Percentiles rank a stretch among this genome's conserved stretches.
Conservation (phyloP, 2,888 invertebrate species). For the Tetropium fuscum region DNA sequence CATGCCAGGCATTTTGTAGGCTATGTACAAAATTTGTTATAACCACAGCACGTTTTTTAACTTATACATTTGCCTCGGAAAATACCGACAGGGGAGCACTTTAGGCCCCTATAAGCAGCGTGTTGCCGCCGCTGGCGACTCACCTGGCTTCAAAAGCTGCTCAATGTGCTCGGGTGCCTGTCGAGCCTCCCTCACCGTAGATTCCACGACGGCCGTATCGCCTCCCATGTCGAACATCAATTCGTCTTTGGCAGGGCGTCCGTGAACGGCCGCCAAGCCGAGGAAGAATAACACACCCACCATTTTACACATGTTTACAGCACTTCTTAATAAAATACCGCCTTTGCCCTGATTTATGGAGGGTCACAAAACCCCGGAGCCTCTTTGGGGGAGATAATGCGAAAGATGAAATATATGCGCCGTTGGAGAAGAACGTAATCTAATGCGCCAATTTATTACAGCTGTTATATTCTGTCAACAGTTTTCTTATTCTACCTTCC, state of each 20-base stretch:
- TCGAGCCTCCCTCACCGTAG: constrained; percentile 70
- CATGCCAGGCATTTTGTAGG: too few species aligned
- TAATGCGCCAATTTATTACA: constrained; percentile 6
- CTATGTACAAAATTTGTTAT: too few species aligned
- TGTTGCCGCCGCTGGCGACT: constrained; percentile 16
- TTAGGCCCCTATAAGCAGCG: not conserved
- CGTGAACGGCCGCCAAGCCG: constrained; percentile 39
- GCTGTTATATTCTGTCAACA: not conserved
- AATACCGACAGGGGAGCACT: not conserved
- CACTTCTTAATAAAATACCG: constrained; percentile 20
- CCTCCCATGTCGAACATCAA: constrained; percentile 60
- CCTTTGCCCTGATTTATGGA: constrained; percentile 14
- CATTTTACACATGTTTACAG: constrained; percentile 22
- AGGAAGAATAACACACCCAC: constrained; percentile 24
- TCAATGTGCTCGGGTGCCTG: constrained; percentile 59
- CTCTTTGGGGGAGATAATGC: constrained; percentile 12
- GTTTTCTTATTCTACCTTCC: constrained; percentile 19
- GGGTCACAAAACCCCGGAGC: constrained; percentile 12
- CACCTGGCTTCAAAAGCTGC: constrained; percentile 59
- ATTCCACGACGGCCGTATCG: constrained; percentile 71
- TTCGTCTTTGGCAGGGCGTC: constrained; percentile 46
- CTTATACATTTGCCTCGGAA: too few species aligned
- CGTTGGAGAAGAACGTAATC: not conserved
- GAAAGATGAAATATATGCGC: constrained; percentile 18
- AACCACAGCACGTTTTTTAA: too few species aligned